Evolutionary conservation across 30 jellyfish, hydroid and myxozoan species (phyloP).

Genomic region (Turritopsis dohrnii): DNA sequence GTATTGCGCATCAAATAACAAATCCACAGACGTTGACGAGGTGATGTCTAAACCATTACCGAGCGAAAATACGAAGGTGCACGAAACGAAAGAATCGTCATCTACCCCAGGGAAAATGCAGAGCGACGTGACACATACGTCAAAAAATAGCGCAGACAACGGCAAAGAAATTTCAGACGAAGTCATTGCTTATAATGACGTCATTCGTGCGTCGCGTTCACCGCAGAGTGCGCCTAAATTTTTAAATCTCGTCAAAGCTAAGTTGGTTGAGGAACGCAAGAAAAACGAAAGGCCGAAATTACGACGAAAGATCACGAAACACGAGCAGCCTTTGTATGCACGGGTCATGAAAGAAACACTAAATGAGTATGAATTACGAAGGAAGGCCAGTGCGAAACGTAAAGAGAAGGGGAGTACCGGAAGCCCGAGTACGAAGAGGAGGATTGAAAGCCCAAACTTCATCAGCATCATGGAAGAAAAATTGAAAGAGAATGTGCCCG

Average conservation of each 20-base stretch:
- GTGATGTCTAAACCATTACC: background rate
- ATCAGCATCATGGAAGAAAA: conserved; percentile 16
- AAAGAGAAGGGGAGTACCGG: background rate
- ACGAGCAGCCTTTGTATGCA: conserved; percentile 35
- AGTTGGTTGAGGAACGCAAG: conserved; percentile 15
- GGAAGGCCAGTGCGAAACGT: background rate
- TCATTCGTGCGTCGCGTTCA: conserved; percentile 16
- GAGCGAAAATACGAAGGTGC: background rate
- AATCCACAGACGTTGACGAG: background rate
- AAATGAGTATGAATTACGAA: conserved; percentile 27
- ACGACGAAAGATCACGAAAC: conserved; percentile 35
- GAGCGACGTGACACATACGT: background rate
- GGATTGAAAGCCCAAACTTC: background rate
- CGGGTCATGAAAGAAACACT: conserved; percentile 35
- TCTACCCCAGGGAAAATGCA: background rate
- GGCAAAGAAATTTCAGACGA: background rate
- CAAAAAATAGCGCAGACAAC: background rate
- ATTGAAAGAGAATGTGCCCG: conserved; percentile 12
- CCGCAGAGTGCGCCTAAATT: conserved; percentile 18
- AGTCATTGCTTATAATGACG: background rate
- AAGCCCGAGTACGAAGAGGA: background rate
- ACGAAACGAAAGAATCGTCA: background rate
- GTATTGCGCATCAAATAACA: background rate
- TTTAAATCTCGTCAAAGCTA: conserved; percentile 28
- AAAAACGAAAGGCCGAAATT: conserved; percentile 9